These are phyloP conservation scores for Drosophila rufa DNA, from an alignment of 1,140 invertebrate species.

Conservation along the genomic window DNA sequence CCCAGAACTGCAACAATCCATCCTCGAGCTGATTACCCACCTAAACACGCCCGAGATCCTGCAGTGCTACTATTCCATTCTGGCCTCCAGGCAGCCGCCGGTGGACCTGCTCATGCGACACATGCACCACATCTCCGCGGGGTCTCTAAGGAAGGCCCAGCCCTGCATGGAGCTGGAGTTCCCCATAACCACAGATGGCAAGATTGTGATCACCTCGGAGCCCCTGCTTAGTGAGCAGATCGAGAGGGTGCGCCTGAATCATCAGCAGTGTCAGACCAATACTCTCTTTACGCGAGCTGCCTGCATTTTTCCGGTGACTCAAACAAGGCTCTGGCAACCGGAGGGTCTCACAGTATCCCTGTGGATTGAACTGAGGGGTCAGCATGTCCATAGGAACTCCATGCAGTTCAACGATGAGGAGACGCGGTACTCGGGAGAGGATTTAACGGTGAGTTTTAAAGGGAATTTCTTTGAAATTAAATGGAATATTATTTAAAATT, in stretches of 20 bases:
- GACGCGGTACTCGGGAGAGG: slow-evolving; percentile 68
- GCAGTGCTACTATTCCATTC: slow-evolving; percentile 68
- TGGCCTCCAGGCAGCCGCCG: slow-evolving; percentile 76
- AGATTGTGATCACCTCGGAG: slow-evolving; percentile 72
- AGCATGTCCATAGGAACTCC: slow-evolving; percentile 64
- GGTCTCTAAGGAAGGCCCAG: slow-evolving; percentile 56
- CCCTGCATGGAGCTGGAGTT: slow-evolving; percentile 78
- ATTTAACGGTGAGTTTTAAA: slow-evolving; percentile 54
- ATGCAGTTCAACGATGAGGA: slow-evolving; percentile 73
- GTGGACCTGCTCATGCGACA: slow-evolving; percentile 74
- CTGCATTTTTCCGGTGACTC: slow-evolving; percentile 75
- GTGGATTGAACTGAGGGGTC: slow-evolving; percentile 76
- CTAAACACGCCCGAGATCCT: slow-evolving; percentile 77
- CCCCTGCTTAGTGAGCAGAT: slow-evolving; percentile 64
- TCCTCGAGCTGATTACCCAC: slow-evolving; percentile 75
- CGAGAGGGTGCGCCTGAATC: slow-evolving; percentile 69
- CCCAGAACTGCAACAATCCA: slow-evolving; percentile 78
- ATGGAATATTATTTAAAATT: background rate
- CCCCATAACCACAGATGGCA: slow-evolving; percentile 74
- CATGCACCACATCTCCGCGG: slow-evolving; percentile 71
- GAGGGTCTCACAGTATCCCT: slow-evolving; percentile 76
- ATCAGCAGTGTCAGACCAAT: slow-evolving; percentile 61
- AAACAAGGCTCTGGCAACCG: slow-evolving; percentile 70
- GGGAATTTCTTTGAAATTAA: background rate
- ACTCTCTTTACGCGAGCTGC: slow-evolving; percentile 77